Evolutionary conservation across 2,888 invertebrate genomes (phyloP), one percentile per base, ranked within the genome.

Genomic region (Aleiodes leptofemur): DNA sequence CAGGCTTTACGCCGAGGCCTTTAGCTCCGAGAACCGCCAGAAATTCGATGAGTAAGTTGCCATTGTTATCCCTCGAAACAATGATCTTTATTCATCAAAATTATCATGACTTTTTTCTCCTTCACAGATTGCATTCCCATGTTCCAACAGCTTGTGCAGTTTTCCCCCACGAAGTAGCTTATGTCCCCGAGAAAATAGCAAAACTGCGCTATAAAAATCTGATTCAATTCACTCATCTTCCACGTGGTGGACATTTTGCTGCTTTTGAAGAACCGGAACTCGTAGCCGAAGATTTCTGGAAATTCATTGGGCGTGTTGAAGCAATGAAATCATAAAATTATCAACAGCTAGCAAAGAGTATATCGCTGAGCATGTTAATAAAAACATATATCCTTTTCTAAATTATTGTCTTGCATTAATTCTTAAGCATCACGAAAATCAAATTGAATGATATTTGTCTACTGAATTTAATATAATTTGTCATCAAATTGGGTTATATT

Each of bases 191-290:
- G 81, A 90, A 88, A 16, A 86, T 94, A 4, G 83, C 96, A 4
- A 89, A 90, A 57, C 87, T 91, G 0, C 93, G 92, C 81, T 96
- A 91, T 86, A 87, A 84, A 13, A 95, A 96, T 87, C 88, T 96
- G 66, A 90, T 95, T 4, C 94, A 94, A 66, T 93, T 92, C 82
- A 94, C 92, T 0, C 90, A 94, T 57, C 91, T 94, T 48, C 90
- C 92, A 0, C 90, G 92, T 3, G 96, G 96, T 0, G 98, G 98
- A 0, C 97, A 97, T 87, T 98, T 97, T 88, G 94, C 95, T 0
- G 96, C 96, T 0, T 90, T 97, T 73, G 96, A 98, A 87, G 91
- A 93, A 77, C 96, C 97, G 0, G 88, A 92, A 55, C 82, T 94
- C 0, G 83, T 98, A 34, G 50, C 95, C 3, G 90, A 92, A 0